Evolutionary conservation across 92 coral and sea anemone species (phyloP).

Genomic region (Zoanthus sansibaricus): DNA sequence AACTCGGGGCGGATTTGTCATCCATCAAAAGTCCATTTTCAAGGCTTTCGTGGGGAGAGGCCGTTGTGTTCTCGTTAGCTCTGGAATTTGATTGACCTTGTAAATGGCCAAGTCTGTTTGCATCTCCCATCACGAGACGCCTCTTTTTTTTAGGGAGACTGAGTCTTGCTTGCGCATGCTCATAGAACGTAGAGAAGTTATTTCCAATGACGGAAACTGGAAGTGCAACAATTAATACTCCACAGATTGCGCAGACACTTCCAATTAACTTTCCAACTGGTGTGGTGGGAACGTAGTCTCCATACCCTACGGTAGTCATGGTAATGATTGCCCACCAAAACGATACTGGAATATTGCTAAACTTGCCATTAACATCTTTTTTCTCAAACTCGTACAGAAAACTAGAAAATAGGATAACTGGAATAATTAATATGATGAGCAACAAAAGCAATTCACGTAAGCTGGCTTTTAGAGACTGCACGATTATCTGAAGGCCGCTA

Average conservation of each 20-base stretch:
- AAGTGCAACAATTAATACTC: conserved; percentile 94
- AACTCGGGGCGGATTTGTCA: conserved; percentile 54
- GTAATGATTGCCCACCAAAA: conserved; percentile 99
- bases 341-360: conserved; percentile 86
- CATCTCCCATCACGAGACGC: conserved; percentile 77
- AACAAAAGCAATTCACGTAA: conserved; percentile 83
- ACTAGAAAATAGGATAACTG: conserved; percentile 90
- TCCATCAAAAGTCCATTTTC: conserved; percentile 19
- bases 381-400: conserved; percentile 83
- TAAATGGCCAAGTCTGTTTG: conserved; percentile 63
- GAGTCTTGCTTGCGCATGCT: conserved; percentile 98
- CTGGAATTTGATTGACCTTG: conserved; percentile 77
- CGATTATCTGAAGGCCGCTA: conserved; percentile 94
- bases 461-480: conserved; percentile 96
- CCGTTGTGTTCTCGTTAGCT: conserved; percentile 26
- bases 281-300: conserved; percentile 87
- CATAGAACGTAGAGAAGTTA: conserved; percentile 92
- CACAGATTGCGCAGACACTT: conserved; percentile 93
- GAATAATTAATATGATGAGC: conserved; percentile 83
- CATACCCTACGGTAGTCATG: conserved; percentile 98
- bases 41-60: conserved; percentile 1
- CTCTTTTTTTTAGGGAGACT: conserved; percentile 93
- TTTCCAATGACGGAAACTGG: conserved; percentile 99
- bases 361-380: conserved; percentile 51
- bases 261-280: conserved; percentile 82